Evolutionary conservation across 2,888 invertebrate species (phyloP).

Genomic region (Drosophila helvetica): DNA sequence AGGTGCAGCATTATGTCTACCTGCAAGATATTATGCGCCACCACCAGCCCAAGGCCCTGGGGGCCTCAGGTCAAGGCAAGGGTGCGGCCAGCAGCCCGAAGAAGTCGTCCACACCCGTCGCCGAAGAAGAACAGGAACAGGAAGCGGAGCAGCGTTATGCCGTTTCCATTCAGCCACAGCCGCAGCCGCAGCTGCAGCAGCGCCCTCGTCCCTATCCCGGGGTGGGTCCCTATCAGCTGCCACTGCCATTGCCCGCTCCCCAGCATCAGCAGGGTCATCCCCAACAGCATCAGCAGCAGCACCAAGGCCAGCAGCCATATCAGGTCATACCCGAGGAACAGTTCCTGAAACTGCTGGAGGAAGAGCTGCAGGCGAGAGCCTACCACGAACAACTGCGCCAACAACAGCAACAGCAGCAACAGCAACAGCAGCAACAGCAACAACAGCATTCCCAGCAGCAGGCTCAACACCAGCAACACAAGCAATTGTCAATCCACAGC

Average conservation of each 20-base stretch:
- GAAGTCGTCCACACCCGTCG: slow-evolving; percentile 55
- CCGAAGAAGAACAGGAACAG: slow-evolving; percentile 73
- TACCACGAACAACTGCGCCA: slow-evolving; percentile 77
- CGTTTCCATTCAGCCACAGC: slow-evolving; percentile 75
- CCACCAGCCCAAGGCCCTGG: slow-evolving; percentile 73
- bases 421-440: slow-evolving; percentile 39
- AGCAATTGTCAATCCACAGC: slow-evolving; percentile 53
- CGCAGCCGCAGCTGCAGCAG: slow-evolving; percentile 53
- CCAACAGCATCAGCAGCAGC: slow-evolving; percentile 47
- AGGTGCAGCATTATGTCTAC: slow-evolving; percentile 83
- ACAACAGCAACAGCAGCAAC: slow-evolving; percentile 66
- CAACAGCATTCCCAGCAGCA: slow-evolving; percentile 44
- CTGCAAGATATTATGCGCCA: slow-evolving; percentile 81
- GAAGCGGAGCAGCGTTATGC: slow-evolving; percentile 80
- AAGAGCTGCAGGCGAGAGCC: slow-evolving; percentile 81
- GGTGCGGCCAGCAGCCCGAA: slow-evolving; percentile 48
- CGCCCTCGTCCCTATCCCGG: slow-evolving; percentile 52
- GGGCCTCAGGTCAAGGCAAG: slow-evolving; percentile 68
- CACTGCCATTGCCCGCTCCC: slow-evolving; percentile 60
- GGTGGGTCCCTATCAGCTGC: slow-evolving; percentile 64
- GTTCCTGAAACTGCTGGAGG: slow-evolving; percentile 81
- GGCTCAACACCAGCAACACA: slow-evolving; percentile 43
- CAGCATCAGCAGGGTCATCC: slow-evolving; percentile 55
- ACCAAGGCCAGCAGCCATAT: slow-evolving; percentile 65
- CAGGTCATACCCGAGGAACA: slow-evolving; percentile 83